Conservation (phyloP, 2,797 vertebrate genomes). For the Chelmon rostratus region DNA sequence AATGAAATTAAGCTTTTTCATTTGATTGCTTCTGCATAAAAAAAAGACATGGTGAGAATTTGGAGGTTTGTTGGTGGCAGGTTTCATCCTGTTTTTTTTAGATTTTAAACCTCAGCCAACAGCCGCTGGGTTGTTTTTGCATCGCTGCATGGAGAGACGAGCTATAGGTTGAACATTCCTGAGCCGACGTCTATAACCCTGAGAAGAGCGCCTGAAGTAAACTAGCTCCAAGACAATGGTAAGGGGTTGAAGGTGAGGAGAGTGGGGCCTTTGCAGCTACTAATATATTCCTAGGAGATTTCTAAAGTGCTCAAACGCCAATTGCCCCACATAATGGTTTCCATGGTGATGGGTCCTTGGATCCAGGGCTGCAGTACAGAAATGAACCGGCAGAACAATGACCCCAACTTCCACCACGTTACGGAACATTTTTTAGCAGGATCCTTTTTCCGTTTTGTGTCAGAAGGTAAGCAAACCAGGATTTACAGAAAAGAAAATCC, state of each 20-base stretch:
- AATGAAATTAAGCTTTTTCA: background rate
- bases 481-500: conserved; percentile 60
- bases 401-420: conserved; percentile 68
- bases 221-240: conserved; percentile 63
- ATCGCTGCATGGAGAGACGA: conserved; percentile 14
- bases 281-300: conserved; percentile 81
- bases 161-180: conserved; percentile 66
- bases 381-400: conserved; percentile 78
- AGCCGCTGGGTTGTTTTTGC: conserved; percentile 43
- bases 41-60: background rate
- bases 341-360: conserved; percentile 78
- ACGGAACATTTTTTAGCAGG: conserved; percentile 61
- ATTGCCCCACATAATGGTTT: conserved; percentile 82
- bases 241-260: conserved; percentile 72
- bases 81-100: conserved; percentile 13
- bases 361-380: conserved; percentile 71
- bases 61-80: background rate
- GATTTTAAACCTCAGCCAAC: conserved; percentile 2
- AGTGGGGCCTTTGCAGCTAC: conserved; percentile 65
- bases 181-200: conserved; percentile 63
- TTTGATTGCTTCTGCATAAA: conserved; percentile 23
- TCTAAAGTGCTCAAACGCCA: conserved; percentile 75
- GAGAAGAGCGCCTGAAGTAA: conserved; percentile 64
- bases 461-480: conserved; percentile 68
- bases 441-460: conserved; percentile 52